Evolutionary conservation across 2,888 invertebrate species (phyloP), one percentile per base, ranked within the genome.

Genomic region (Listrodromus nycthemerus): DNA sequence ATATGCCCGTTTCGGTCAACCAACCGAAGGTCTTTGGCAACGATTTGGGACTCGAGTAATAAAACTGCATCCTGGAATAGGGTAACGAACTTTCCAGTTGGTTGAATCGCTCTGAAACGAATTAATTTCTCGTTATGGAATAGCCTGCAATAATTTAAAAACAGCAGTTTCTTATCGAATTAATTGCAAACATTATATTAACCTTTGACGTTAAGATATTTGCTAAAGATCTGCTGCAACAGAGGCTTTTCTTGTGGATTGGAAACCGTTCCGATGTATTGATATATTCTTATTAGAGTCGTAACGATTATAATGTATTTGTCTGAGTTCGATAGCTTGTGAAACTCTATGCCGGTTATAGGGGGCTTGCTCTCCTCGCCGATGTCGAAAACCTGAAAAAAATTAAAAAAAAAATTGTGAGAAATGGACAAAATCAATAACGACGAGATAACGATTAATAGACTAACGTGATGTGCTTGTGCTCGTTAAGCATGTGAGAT

Each of bases 271-370:
- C 98, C 98, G 84, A 97, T 95, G 91, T 98, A 99, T 93, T 98
- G 97, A 94, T 98, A 98, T 65, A 99, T 94, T 77, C 97, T 95
- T 67, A 96, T 96, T 1, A 97, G 95, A 4, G 98, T 98, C 0
- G 98, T 97, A 2, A 97, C 97, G 86, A 98, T 95, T 50, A 99
- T 96, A 76, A 97, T 96, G 93, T 97, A 98, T 90, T 96, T 96
- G 84, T 96, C 96, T 0, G 96, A 95, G 70, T 95, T 95, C 13
- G 96, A 95, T 80, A 97, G 94, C 90, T 96, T 95, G 91, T 97
- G 96, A 93, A 97, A 97, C 91, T 98, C 97, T 75, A 99, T 94
- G 0, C 98, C 98, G n/a, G 97, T 98, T 84, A 99, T 97, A 0
- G 97, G 96, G 81, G 96, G 96, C 65, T 95, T 95, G 33, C 95